These are phyloP conservation scores for human DNA, from an alignment of 2,113 vertebrate genomes.

Conservation along the genomic window DNA sequence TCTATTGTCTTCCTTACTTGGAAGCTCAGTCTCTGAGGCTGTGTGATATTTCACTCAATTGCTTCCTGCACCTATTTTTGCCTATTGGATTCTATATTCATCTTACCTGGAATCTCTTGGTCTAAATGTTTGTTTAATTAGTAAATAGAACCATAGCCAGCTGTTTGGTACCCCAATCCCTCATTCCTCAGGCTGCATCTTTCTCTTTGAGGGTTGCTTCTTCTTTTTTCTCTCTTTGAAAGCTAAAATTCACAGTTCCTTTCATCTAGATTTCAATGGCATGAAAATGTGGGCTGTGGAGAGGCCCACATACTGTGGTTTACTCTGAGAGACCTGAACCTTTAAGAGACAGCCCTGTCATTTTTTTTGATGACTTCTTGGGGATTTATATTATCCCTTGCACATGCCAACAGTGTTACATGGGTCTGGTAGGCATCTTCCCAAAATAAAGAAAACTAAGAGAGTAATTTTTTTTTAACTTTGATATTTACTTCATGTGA, in stretches of 20 bases:
- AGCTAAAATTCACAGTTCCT: not conserved
- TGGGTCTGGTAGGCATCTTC: not conserved
- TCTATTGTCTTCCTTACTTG: not conserved
- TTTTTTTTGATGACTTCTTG: not conserved
- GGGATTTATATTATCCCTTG: not conserved
- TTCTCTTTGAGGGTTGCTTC: not conserved
- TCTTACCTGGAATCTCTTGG: not conserved
- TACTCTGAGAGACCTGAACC: not conserved
- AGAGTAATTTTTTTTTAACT: not conserved
- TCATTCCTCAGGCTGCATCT: not conserved
- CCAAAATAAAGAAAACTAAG: slow-evolving; percentile 27
- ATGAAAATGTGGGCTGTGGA: not conserved
- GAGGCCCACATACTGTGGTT: not conserved
- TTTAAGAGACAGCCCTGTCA: not conserved
- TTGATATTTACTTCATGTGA: slow-evolving; percentile 1
- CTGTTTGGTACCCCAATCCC: not conserved
- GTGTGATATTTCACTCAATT: not conserved
- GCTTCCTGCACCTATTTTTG: not conserved
- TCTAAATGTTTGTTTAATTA: not conserved
- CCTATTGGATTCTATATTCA: not conserved
- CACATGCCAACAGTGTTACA: not conserved
- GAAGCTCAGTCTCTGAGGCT: not conserved
- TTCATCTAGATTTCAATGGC: not conserved
- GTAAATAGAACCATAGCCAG: not conserved
- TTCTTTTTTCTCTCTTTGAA: not conserved